These are phyloP conservation scores for Cerceris rybyensis DNA, from an alignment of 2,888 invertebrate genomes.

Conservation along the genomic window DNA sequence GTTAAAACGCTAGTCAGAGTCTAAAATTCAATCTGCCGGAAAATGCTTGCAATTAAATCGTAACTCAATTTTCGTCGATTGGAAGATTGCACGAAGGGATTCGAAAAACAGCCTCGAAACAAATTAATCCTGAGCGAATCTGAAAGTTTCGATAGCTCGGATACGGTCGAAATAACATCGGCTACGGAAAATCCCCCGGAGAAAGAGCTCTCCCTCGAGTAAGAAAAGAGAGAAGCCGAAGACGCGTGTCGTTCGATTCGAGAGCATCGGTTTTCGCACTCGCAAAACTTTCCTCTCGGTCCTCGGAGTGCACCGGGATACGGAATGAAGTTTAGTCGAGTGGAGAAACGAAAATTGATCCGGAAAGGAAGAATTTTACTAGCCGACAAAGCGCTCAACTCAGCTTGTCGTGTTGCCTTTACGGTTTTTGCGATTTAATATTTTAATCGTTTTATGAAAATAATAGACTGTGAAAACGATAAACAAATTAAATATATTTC, in stretches of 20 bases:
- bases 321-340: constrained; percentile 1
- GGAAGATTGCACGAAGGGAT: not conserved
- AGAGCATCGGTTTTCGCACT: constrained; percentile 18
- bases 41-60: no score
- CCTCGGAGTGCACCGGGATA: not conserved
- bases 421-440: not conserved
- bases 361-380: not conserved
- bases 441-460: not conserved
- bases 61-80: not conserved
- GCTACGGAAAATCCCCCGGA: constrained; percentile 8
- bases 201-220: constrained; percentile 8
- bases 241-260: constrained; percentile 24
- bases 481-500: no score
- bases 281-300: constrained; percentile 15
- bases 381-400: not conserved
- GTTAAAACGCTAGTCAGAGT: no score
- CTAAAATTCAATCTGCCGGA: no score
- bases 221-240: not conserved
- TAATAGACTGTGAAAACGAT: no score
- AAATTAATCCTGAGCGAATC: constrained; percentile 17
- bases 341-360: constrained; percentile 22
- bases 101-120: not conserved
- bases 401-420: not conserved
- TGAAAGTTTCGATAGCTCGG: constrained; percentile 16
- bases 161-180: constrained; percentile 24